Percentiles rank a stretch among this genome's conserved stretches.
These are phyloP conservation scores for Hormaphis cornu DNA, from an alignment of 1,140 invertebrate species.

Conservation along the genomic window DNA sequence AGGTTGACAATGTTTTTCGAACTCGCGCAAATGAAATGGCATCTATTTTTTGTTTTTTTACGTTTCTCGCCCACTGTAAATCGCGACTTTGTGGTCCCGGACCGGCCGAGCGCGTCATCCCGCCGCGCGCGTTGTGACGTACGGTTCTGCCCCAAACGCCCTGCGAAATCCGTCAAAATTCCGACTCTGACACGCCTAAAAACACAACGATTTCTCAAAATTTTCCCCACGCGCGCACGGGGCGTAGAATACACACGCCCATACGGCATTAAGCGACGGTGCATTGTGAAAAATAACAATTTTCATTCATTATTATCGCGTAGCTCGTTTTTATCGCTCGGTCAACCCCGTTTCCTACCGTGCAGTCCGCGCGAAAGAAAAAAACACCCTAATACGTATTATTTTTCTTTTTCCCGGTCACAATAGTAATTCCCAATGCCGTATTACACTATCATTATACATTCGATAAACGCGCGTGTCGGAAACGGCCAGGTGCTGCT, in stretches of 20 bases:
- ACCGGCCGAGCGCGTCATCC: neutral
- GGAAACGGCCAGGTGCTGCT: conserved; percentile 7
- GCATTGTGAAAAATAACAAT: neutral
- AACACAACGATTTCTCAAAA: conserved; percentile 15
- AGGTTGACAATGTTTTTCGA: too few relatives aligned
- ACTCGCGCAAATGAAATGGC: too few relatives aligned
- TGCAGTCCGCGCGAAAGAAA: too few relatives aligned
- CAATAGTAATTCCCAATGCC: too few relatives aligned
- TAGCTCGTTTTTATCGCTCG: neutral
- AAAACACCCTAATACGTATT: too few relatives aligned
- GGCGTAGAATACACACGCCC: neutral
- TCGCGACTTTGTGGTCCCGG: neutral
- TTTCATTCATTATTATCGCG: neutral
- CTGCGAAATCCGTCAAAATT: neutral
- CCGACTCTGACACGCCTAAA: conserved; percentile 12
- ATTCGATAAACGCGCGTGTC: neutral
- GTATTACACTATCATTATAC: too few relatives aligned
- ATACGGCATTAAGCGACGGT: neutral
- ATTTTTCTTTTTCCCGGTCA: too few relatives aligned
- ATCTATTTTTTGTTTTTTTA: too few relatives aligned
- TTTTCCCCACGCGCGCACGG: neutral
- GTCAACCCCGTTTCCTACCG: neutral
- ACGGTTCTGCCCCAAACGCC: neutral
- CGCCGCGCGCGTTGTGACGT: too few relatives aligned
- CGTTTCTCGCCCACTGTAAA: neutral